Evolutionary conservation across 2,113 vertebrate species (phyloP).

Genomic region (Semnornis frantzii): DNA sequence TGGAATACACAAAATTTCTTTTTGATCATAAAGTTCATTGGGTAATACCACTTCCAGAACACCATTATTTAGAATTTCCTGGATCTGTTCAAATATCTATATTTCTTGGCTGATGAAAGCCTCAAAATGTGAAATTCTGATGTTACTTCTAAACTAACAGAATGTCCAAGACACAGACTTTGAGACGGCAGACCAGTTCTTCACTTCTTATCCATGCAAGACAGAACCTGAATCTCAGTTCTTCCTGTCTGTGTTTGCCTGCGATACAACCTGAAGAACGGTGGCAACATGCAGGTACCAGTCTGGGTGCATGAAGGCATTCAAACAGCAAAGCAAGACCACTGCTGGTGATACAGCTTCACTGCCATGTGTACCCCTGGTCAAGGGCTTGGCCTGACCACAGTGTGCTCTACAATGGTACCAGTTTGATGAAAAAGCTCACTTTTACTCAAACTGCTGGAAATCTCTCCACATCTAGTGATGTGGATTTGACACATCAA

Average conservation of each 20-base stretch:
- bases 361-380: fast-evolving
- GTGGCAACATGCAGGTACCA: fast-evolving
- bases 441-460: not conserved
- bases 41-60: not conserved
- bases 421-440: not conserved
- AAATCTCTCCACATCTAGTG: not conserved
- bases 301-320: fast-evolving
- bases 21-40: not conserved
- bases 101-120: not conserved
- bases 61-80: not conserved
- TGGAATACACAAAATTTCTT: not conserved
- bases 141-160: fast-evolving
- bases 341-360: not conserved
- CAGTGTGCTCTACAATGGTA: fast-evolving
- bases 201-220: not conserved
- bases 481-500: not conserved
- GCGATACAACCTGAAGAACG: not conserved
- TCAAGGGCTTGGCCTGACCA: not conserved
- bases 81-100: not conserved
- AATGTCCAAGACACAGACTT: fast-evolving
- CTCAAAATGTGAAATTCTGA: not conserved
- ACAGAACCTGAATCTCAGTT: not conserved
- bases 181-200: not conserved
- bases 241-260: not conserved
- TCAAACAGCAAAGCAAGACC: not conserved